Percentiles rank a stretch among this genome's conserved stretches.
These are phyloP conservation scores for Junco hyemalis DNA, from an alignment of 2,113 vertebrate genomes.

Conservation along the genomic window DNA sequence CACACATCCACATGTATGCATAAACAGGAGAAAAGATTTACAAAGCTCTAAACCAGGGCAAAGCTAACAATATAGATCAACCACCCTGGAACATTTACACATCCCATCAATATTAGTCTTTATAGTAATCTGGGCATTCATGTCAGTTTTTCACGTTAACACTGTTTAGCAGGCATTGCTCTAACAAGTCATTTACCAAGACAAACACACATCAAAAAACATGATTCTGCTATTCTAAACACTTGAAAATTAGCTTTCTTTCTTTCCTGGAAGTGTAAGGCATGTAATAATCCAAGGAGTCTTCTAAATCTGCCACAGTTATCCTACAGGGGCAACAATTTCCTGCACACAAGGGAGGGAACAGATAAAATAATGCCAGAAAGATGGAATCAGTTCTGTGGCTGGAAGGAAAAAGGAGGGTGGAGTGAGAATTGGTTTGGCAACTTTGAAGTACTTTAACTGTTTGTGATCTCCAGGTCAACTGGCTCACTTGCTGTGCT, in stretches of 20 bases:
- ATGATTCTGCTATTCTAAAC: slow-evolving; percentile 37
- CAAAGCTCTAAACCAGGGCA: slow-evolving; percentile 13
- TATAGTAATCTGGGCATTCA: not conserved
- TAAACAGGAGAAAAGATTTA: not conserved
- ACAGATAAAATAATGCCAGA: slow-evolving; percentile 27
- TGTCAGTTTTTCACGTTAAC: not conserved
- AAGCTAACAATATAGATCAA: not conserved
- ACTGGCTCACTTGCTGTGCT: slow-evolving; percentile 12
- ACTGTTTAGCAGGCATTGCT: not conserved
- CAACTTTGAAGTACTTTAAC: slow-evolving; percentile 15
- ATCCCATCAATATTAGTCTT: not conserved
- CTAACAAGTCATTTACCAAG: not conserved
- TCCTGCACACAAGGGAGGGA: slow-evolving; percentile 38
- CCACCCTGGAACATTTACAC: not conserved
- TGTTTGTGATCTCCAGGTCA: not conserved
- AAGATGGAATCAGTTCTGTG: not conserved
- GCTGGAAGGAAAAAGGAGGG: slow-evolving; percentile 22
- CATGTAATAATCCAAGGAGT: slow-evolving; percentile 53
- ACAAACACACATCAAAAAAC: not conserved
- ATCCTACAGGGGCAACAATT: slow-evolving; percentile 7
- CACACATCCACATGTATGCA: not conserved
- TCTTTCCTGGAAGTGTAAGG: slow-evolving; percentile 65
- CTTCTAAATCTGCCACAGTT: slow-evolving; percentile 24
- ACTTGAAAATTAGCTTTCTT: not conserved
- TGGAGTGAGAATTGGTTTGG: not conserved